phyloP scores from a whole-genome alignment of 2,113 vertebrate species.

The Alligator sinensis region DNA sequence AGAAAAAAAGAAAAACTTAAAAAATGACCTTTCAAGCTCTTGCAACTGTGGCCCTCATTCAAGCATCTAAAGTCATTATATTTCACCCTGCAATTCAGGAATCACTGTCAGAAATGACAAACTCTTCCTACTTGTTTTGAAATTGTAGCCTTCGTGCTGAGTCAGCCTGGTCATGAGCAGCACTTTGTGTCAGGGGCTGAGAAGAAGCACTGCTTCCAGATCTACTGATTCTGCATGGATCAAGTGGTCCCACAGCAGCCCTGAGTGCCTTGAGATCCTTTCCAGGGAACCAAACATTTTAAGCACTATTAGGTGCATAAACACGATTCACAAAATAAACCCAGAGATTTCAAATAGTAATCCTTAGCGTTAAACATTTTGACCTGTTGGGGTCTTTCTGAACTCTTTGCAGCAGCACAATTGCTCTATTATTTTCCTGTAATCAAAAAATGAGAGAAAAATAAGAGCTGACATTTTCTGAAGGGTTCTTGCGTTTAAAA shows the following conservation, averaged over 20 bases:
- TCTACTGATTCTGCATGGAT: not conserved
- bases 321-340: too few relatives aligned
- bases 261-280: not conserved
- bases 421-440: too few relatives aligned
- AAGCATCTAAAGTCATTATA: not conserved
- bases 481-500: too few relatives aligned
- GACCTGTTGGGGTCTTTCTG: too few relatives aligned
- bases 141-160: constrained; percentile 25
- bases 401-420: too few relatives aligned
- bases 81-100: not conserved
- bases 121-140: not conserved
- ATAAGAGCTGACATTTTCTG: too few relatives aligned
- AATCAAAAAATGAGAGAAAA: too few relatives aligned
- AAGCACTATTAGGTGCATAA: too few relatives aligned
- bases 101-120: constrained; percentile 1
- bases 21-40: not conserved
- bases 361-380: too few relatives aligned
- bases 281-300: too few relatives aligned
- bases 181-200: not conserved
- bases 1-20: not conserved
- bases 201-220: constrained; percentile 9
- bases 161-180: not conserved
- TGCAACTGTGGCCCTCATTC: not conserved
- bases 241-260: not conserved
- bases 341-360: too few relatives aligned